These are phyloP conservation scores for Nycticorax nycticorax DNA, from an alignment of 2,113 vertebrate species.

Conservation along the genomic window DNA sequence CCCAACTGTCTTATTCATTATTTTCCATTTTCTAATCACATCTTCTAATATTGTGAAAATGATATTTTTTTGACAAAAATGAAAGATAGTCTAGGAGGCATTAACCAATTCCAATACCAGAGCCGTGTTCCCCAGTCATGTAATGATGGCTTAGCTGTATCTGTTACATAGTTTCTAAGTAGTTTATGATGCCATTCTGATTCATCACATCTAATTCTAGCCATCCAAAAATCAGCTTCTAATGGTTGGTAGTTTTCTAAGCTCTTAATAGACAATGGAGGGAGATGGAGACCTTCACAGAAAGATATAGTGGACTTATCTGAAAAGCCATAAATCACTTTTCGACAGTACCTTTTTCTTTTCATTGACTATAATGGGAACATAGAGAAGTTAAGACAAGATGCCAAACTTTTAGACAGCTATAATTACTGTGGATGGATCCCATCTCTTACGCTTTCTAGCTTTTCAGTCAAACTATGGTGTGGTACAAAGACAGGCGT, in stretches of 20 bases:
- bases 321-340: background rate
- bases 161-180: background rate
- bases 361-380: background rate
- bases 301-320: background rate
- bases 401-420: conserved; percentile 20
- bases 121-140: background rate
- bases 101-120: background rate
- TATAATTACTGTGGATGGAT: background rate
- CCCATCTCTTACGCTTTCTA: conserved; percentile 11
- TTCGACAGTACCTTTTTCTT: background rate
- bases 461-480: background rate
- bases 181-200: background rate
- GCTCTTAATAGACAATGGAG: background rate
- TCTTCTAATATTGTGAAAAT: background rate
- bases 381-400: background rate
- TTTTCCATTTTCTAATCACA: background rate
- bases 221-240: background rate
- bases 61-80: background rate
- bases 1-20: background rate
- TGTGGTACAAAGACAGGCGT: background rate
- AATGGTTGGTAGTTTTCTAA: background rate
- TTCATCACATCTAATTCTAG: background rate
- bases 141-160: background rate
- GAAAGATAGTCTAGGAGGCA: background rate
- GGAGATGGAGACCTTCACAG: background rate